Evolutionary conservation across 2,113 vertebrate species (phyloP).

Genomic region (Varanus komodoensis): DNA sequence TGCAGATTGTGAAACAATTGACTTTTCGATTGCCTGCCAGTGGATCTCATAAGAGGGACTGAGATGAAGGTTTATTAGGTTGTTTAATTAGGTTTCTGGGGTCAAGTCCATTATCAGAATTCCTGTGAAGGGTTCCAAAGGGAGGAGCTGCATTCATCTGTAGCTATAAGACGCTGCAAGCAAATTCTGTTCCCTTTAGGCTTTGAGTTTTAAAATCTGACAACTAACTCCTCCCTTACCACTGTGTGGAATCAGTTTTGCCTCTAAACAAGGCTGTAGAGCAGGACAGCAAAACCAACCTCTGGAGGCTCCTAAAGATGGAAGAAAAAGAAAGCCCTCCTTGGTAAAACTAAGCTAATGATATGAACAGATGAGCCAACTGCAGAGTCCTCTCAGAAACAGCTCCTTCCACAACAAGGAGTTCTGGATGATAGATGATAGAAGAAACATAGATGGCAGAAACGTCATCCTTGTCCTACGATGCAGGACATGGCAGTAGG

Average conservation of each 20-base stretch:
- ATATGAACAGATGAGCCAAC: no score
- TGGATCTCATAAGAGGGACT: not conserved
- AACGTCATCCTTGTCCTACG: no score
- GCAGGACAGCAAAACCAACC: not conserved
- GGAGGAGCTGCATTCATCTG: not conserved
- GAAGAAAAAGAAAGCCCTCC: not conserved
- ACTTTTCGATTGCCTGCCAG: conserved; percentile 17
- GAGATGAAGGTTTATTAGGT: conserved; percentile 12
- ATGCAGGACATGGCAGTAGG: not conserved
- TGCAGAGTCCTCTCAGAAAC: no score
- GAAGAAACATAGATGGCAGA: no score
- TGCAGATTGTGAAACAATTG: conserved; percentile 6
- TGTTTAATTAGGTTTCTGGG: not conserved
- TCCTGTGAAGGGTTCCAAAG: conserved; percentile 1
- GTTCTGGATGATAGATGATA: no score
- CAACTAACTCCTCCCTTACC: not conserved
- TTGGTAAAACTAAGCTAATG: not conserved
- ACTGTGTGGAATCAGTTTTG: not conserved
- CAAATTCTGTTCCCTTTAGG: not conserved
- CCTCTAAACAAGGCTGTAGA: not conserved
- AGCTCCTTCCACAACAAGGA: not conserved
- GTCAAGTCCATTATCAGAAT: conserved; percentile 7
- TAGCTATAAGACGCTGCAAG: not conserved
- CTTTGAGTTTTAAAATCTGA: not conserved
- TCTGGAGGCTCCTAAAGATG: not conserved